Conservation (phyloP, 2,888 invertebrate genomes). For the Theretra japonica region DNA sequence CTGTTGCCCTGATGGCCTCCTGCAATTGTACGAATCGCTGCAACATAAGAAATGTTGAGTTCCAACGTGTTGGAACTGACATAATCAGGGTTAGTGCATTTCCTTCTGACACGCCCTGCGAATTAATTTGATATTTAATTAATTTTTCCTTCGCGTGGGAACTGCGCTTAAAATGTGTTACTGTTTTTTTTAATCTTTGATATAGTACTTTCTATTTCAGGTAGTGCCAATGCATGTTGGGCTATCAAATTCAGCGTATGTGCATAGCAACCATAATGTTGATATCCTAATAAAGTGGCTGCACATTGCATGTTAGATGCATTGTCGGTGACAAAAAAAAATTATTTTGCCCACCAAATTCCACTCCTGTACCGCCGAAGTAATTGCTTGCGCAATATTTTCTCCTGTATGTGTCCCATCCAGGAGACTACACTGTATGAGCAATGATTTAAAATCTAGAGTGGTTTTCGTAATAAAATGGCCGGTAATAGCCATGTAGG, state of each 20-base stretch:
- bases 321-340: not conserved
- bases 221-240: slow-evolving; percentile 33
- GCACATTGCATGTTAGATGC: not conserved
- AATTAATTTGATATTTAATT: slow-evolving; percentile 33
- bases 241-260: slow-evolving; percentile 45
- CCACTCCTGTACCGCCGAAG: not conserved
- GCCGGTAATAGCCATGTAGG: not conserved
- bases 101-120: not conserved
- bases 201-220: slow-evolving; percentile 5
- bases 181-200: slow-evolving; percentile 41
- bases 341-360: not conserved
- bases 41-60: slow-evolving; percentile 35
- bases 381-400: not conserved
- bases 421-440: not conserved
- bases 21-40: slow-evolving; percentile 33
- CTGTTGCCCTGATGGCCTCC: slow-evolving; percentile 32
- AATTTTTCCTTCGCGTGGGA: slow-evolving; percentile 35
- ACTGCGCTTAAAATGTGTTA: slow-evolving; percentile 38
- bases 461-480: not conserved
- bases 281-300: not conserved
- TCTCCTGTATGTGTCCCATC: not conserved
- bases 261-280: slow-evolving; percentile 43
- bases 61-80: slow-evolving; percentile 34
- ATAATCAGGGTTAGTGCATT: slow-evolving; percentile 8
- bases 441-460: not conserved